A percentile compares a stretch with the other conserved stretches of the same genome.
phyloP scores from a whole-genome alignment of 2,888 invertebrate species.

The Celastrina argiolus region DNA sequence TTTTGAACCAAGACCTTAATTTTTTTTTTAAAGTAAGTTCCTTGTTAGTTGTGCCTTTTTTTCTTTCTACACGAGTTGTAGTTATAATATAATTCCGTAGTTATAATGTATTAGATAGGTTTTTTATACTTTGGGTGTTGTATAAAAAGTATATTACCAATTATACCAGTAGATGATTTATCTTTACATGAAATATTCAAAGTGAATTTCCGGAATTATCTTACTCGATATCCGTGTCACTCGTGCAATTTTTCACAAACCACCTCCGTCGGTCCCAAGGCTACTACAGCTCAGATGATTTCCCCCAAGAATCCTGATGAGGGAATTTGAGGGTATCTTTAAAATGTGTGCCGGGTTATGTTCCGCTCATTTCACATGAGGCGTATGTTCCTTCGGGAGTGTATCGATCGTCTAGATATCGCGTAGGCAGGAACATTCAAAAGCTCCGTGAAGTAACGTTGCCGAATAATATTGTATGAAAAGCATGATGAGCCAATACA shows the following conservation, averaged over 20 bases:
- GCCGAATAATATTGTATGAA: too few relatives aligned
- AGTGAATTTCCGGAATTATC: neutral
- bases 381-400: neutral
- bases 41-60: too few relatives aligned
- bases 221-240: neutral
- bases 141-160: too few relatives aligned
- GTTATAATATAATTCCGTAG: too few relatives aligned
- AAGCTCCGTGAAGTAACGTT: too few relatives aligned
- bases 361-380: slow-evolving; percentile 8
- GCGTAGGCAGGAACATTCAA: neutral
- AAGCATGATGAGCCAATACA: too few relatives aligned
- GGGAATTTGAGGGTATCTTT: neutral
- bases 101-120: too few relatives aligned
- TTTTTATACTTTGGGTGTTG: too few relatives aligned
- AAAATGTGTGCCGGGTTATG: neutral
- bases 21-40: too few relatives aligned
- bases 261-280: neutral
- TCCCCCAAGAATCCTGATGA: slow-evolving; percentile 7
- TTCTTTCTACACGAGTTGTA: too few relatives aligned
- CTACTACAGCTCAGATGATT: neutral
- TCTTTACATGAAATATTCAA: neutral
- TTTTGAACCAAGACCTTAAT: too few relatives aligned
- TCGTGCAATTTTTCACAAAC: slow-evolving; percentile 5
- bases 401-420: neutral
- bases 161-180: too few relatives aligned